Evolutionary conservation across 1,140 invertebrate species (phyloP).

Genomic region (Drosophila nigromelanica): DNA sequence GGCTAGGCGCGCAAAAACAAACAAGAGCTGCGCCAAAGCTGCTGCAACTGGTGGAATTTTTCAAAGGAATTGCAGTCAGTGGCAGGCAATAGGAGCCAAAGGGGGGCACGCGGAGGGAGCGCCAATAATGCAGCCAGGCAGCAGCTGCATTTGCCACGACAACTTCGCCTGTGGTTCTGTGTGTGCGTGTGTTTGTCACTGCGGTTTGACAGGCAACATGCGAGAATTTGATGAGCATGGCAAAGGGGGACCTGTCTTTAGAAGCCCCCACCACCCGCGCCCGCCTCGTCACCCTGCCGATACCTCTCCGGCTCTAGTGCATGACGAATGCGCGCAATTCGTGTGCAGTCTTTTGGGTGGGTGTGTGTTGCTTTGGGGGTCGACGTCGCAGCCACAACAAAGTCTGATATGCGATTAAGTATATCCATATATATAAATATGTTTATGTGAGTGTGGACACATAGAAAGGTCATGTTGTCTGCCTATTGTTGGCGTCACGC

Average conservation of each 20-base stretch:
- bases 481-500: constrained; percentile 70
- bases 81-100: neutral
- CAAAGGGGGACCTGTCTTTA: constrained; percentile 13
- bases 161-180: constrained; percentile 25
- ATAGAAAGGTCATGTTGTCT: constrained; percentile 68
- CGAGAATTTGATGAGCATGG: constrained; percentile 78
- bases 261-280: constrained; percentile 1
- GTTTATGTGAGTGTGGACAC: constrained; percentile 27
- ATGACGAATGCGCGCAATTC: constrained; percentile 46
- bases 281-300: constrained; percentile 18
- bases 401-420: constrained; percentile 30
- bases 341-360: constrained; percentile 27
- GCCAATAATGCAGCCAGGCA: constrained; percentile 11
- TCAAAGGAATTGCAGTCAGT: constrained; percentile 68
- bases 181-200: constrained; percentile 68
- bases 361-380: constrained; percentile 41
- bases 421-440: constrained; percentile 1
- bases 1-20: constrained; percentile 66
- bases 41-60: constrained; percentile 72
- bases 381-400: constrained; percentile 25
- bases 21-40: constrained; percentile 40
- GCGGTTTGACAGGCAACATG: constrained; percentile 80
- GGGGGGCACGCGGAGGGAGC: neutral
- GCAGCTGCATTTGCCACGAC: constrained; percentile 72
- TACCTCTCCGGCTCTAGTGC: constrained; percentile 30